Base-by-base conservation (phyloP, 2,113 vertebrate genomes). In the Nerophis ophidion region DNA sequence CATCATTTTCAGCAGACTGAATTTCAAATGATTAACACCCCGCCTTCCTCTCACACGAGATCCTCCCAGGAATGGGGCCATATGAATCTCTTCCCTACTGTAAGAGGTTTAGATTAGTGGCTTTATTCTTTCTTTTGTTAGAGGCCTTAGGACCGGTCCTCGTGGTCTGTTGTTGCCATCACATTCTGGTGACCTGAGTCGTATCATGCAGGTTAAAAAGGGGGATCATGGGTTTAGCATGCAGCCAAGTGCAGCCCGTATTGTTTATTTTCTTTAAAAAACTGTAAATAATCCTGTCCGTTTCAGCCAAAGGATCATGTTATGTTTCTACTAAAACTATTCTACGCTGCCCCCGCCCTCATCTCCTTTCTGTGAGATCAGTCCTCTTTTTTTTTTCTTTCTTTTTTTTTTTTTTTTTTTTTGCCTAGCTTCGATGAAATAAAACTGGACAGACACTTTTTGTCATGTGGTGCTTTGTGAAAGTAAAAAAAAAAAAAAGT, bases 381-480 rank as follows among this genome's bases (percentile, higher is more conserved):
- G 60, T n/a, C 7, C 74, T 61, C 79, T 77, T 56, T 74, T 77
- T n/a, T n/a, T n/a, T n/a, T n/a, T n/a, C n/a, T n/a, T n/a, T n/a
- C n/a, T n/a, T n/a, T n/a, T n/a, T n/a, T n/a, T n/a, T n/a, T n/a
- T n/a, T n/a, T n/a, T n/a, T n/a, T n/a, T n/a, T n/a, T 86, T 11
- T 40, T 40, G 17, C 19, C 38, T 48, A 75, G 79, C 81, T 79
- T 85, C 73, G 81, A 72, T 75, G 64, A 75, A 88, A 86, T 86
- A 85, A 87, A 87, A 79, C 71, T 77, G 66, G 75, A 81, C 61
- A 75, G 17, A 76, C 79, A 74, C 44, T 76, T 65, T 17, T 63
- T 36, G 60, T 71, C 34, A 5, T 72, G 62, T 80, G 56, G 8
- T 77, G 1, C 48, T 75, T 77, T 8, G 38, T 38, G 15, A 6